A percentile compares a stretch with the other conserved stretches of the same genome.
Conservation (phyloP, 37 sponge, comb jelly and placozoan species). For the Beroe ovata region DNA sequence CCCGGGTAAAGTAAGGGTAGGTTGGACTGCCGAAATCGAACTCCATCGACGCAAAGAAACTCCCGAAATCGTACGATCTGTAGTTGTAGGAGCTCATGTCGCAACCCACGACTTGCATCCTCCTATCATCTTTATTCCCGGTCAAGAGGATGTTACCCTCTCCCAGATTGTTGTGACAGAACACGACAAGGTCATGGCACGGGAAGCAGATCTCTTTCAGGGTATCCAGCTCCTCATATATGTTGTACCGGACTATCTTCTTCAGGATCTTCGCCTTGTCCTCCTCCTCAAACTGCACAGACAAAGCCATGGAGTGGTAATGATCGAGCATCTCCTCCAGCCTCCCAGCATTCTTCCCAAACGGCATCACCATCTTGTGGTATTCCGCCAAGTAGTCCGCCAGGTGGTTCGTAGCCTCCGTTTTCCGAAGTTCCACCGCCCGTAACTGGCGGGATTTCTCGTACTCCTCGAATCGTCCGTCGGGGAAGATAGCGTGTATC, state of each 20-base stretch:
- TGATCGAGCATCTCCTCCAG: conserved; percentile 49
- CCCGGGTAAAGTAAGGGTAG: conserved; percentile 48
- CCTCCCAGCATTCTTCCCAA: conserved; percentile 25
- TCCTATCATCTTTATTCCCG: conserved; percentile 19
- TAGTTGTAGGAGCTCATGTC: conserved; percentile 67
- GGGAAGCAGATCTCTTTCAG: conserved; percentile 62
- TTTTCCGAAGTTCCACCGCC: conserved; percentile 26
- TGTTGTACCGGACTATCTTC: conserved; percentile 64
- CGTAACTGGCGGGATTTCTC: conserved; percentile 48
- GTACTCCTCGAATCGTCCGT: conserved; percentile 56
- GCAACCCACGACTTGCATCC: conserved; percentile 43
- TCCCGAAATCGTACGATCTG: conserved; percentile 54
- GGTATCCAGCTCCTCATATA: conserved; percentile 60
- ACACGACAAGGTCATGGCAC: conserved; percentile 29
- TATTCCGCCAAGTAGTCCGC: conserved; percentile 65
- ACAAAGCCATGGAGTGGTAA: conserved; percentile 48
- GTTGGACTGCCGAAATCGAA: conserved; percentile 33
- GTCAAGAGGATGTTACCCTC: conserved; percentile 65
- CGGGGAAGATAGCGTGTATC: conserved; percentile 39
- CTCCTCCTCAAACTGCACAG: conserved; percentile 35
- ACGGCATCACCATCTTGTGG: conserved; percentile 65
- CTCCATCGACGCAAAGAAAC: conserved; percentile 52
- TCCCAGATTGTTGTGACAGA: conserved; percentile 50
- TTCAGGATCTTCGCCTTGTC: conserved; percentile 5
- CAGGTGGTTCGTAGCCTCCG: conserved; percentile 42